Conservation (phyloP, 2,797 vertebrate species). For the Triplophysa bombifrons region DNA sequence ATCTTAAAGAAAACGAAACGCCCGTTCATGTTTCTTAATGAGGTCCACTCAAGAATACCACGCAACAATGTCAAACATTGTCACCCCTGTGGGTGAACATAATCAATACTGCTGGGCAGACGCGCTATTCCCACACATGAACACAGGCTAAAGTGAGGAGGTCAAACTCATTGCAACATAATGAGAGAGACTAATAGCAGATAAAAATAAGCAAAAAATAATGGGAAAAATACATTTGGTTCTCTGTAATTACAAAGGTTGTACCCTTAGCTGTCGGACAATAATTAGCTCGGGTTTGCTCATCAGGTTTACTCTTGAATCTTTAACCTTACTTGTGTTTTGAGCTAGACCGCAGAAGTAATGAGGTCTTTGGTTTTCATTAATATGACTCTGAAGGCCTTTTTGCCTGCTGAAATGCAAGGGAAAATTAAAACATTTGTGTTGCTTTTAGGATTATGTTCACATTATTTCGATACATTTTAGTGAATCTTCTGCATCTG, state of each 20-base stretch:
- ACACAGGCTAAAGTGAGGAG: slow-evolving; percentile 6
- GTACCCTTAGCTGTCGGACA: slow-evolving; percentile 21
- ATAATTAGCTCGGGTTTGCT: slow-evolving; percentile 25
- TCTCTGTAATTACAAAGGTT: slow-evolving; percentile 30
- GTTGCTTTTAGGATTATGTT: too few species aligned
- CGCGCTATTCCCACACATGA: background rate
- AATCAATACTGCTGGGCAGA: slow-evolving; percentile 21
- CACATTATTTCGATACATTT: too few species aligned
- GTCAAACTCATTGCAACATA: slow-evolving; percentile 28
- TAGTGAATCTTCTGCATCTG: too few species aligned
- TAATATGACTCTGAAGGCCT: background rate
- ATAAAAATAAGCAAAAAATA: background rate
- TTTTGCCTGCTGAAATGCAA: background rate
- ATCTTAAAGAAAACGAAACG: background rate
- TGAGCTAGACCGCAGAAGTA: slow-evolving; percentile 10
- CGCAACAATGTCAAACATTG: background rate
- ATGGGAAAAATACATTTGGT: slow-evolving; percentile 4
- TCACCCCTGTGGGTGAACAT: slow-evolving; percentile 14
- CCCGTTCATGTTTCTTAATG: slow-evolving; percentile 3
- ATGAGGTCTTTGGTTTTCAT: slow-evolving; percentile 17
- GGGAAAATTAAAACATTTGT: background rate
- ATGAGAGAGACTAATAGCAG: slow-evolving; percentile 15
- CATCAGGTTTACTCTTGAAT: slow-evolving; percentile 8
- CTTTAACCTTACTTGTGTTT: slow-evolving; percentile 18
- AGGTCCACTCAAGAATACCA: background rate